Conservation (phyloP, 2,113 vertebrate species). For the Etia nguti region DNA sequence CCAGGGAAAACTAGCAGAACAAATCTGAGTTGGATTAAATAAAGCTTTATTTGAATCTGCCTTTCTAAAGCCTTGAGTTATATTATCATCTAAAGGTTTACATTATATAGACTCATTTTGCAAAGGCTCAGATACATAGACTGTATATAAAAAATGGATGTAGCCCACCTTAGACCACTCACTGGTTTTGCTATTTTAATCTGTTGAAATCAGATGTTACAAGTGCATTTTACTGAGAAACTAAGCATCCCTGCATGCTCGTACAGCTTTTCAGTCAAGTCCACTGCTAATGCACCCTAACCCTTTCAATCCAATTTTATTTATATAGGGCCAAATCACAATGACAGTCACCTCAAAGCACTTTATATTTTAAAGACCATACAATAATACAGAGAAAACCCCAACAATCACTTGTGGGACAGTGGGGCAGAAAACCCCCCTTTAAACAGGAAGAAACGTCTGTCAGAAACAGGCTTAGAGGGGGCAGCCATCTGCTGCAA, state of each 20-base stretch:
- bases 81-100: background rate
- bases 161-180: background rate
- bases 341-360: background rate
- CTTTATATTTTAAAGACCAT: background rate
- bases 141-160: background rate
- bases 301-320: background rate
- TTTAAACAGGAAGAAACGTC: background rate
- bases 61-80: background rate
- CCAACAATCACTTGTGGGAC: background rate
- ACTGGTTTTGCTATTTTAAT: background rate
- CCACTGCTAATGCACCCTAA: background rate
- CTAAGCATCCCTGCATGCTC: background rate
- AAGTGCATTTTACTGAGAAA: background rate
- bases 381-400: too few relatives aligned
- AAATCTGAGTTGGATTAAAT: background rate
- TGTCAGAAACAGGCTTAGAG: background rate
- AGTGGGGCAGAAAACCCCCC: rapidly evolving
- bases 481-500: background rate
- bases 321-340: background rate
- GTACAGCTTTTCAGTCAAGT: rapidly evolving
- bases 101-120: background rate
- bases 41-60: background rate
- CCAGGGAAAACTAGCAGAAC: background rate
- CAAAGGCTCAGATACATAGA: background rate
- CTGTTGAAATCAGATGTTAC: background rate